Percentiles rank a stretch among this genome's conserved stretches.
phyloP scores from a whole-genome alignment of 30 jellyfish, hydroid and myxozoan genomes.

The Nemopilema nomurai region DNA sequence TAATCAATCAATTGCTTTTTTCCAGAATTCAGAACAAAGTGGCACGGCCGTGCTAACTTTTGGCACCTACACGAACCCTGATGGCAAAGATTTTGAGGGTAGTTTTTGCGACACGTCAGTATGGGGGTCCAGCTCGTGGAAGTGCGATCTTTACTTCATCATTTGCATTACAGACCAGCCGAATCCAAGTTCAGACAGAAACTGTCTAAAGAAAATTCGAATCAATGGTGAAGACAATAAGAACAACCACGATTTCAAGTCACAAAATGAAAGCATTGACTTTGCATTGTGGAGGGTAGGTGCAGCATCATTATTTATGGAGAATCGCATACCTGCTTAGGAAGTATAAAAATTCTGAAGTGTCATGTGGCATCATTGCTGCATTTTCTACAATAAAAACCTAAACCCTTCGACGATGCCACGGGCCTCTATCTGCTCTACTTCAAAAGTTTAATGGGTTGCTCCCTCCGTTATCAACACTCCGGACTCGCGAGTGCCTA shows the following conservation, averaged over 20 bases:
- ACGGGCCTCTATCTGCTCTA: too few species aligned
- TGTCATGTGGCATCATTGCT: too few species aligned
- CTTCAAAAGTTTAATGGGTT: too few species aligned
- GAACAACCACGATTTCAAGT: conserved; percentile 8
- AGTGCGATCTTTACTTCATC: conserved; percentile 47
- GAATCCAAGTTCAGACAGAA: conserved; percentile 18
- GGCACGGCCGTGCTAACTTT: conserved; percentile 16
- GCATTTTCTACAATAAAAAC: too few species aligned
- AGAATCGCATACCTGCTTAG: too few species aligned
- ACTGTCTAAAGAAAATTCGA: conserved; percentile 6
- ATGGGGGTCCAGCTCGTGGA: conserved; percentile 1
- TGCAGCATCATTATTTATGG: not conserved
- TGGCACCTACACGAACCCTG: conserved; percentile 17
- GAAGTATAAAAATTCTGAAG: too few species aligned
- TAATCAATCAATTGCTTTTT: too few species aligned
- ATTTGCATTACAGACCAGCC: conserved; percentile 31
- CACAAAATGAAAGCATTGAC: not conserved
- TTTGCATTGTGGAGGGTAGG: conserved; percentile 14
- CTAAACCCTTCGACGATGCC: too few species aligned
- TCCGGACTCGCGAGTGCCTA: too few species aligned
- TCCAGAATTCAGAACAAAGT: conserved; percentile 28
- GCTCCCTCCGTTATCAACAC: too few species aligned
- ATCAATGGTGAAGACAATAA: conserved; percentile 17
- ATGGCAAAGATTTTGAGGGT: conserved; percentile 9
- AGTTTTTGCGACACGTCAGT: conserved; percentile 2